Base-by-base conservation (phyloP, 30 jellyfish, hydroid and myxozoan genomes). In the Pseudorhiza aurosa region DNA sequence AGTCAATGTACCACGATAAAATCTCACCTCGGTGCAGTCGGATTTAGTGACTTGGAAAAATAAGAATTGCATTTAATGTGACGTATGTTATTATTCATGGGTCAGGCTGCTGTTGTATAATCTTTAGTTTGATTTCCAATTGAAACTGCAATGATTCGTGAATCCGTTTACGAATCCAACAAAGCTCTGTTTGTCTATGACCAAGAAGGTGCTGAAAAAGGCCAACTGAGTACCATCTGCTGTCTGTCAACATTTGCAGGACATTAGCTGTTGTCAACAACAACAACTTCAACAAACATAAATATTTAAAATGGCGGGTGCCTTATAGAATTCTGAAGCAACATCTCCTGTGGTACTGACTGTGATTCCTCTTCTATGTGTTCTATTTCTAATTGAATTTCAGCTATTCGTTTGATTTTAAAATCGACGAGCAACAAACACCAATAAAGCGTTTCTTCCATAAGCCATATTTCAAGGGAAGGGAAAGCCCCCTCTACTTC, bases 211-310 rank as follows among this genome's bases (percentile, higher is more conserved):
- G 67, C 67, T 53, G 67, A 53, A 53, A 53, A 53, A 15, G 67
- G 36, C 36, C 77, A 64, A 2, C 31, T 1, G 28, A 7, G 37
- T 25, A 25, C 70, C n/a, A 7, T n/a, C 28, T 40, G 47, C 78
- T 3, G 4, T 60, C 31, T 21, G 29, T 40, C 58, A 31, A 8
- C 6, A 64, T 28, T 60, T 31, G 75, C 50, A 33, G 53, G 31
- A 31, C 32, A 33, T 18, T 19, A 14, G n/a, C 77, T 33, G 77
- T 64, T 64, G 77, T 64, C 77, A 64, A 33, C 77, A 56, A 64
- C 77, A 64, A 64, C 77, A 64, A 64, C 77, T 33, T 31, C 77
- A 64, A 64, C 67, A 53, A 53, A 53, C 67, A 53, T 21, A 53
- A 53, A 12, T 53, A 53, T 53, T 53, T 53, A 21, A 53, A 18